Base-by-base conservation (phyloP, 2,113 vertebrate genomes). In the Galemys pyrenaicus region DNA sequence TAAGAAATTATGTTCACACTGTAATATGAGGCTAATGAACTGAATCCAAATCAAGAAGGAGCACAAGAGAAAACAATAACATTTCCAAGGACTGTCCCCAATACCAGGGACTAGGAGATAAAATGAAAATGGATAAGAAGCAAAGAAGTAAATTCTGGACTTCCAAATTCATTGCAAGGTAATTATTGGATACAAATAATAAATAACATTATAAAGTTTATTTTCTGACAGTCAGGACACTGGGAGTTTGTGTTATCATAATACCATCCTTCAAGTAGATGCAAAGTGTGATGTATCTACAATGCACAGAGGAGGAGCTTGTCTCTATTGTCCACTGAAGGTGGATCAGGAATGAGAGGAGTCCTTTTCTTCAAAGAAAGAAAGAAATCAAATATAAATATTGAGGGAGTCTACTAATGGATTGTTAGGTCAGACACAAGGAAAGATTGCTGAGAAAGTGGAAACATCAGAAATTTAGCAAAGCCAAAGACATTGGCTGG, bases 311-410 rank as follows among this genome's bases (percentile, higher is more conserved):
- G 54, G 9, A 60, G 44, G 5, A 62, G 30, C 17, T 16, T 67
- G 11, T n/a, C 26, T 35, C 22, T 46, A 13, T 22, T 60, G 28
- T 77, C 10, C 16, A 17, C 32, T 56, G 5, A 58, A 91, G 17
- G 22, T 41, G 32, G 4, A 64, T 60, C 16, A 58, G 37, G 20
- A 28, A 13, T 67, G 24, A 87, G 60, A 89, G 26, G 35, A 89
- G 26, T 58, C 10, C 35, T 70, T 26, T 32, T 64, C 75, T 20
- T 41, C 49, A 83, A 78, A 77, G 62, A 62, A n/a, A n/a, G n/a
- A n/a, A n/a, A n/a, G n/a, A n/a, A n/a, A n/a, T n/a, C 7, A 22
- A 56, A 56, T 56, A 56, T 95, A 92, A 80, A 84, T 64, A 65
- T 2, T 16, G 17, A 87, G 24, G 3, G 73, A 79, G 12, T 60